Conservation (phyloP, 2,797 vertebrate genomes). For the Oophaga sylvatica region DNA sequence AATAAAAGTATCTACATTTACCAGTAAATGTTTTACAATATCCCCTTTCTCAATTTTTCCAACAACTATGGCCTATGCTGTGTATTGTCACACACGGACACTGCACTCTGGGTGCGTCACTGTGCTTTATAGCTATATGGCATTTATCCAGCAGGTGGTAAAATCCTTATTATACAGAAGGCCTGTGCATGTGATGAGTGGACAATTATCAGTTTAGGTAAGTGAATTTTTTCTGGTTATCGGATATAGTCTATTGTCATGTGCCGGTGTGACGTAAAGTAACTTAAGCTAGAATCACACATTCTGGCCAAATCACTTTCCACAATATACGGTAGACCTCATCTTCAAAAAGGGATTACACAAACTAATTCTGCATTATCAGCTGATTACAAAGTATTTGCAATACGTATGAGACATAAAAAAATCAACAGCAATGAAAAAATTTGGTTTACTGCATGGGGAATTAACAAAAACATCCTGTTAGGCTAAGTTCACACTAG, state of each 20-base stretch:
- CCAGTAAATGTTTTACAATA: background rate
- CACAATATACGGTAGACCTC: background rate
- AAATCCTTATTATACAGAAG: background rate
- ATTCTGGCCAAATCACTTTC: background rate
- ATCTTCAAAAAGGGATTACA: slow-evolving; percentile 23
- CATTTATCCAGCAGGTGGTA: background rate
- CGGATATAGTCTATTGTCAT: background rate
- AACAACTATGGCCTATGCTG: background rate
- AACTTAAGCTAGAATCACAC: slow-evolving; percentile 1
- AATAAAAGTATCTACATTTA: background rate
- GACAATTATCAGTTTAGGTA: slow-evolving; percentile 2
- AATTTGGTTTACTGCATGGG: background rate
- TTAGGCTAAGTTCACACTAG: too few relatives aligned
- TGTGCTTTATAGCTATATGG: background rate
- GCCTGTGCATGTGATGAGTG: background rate
- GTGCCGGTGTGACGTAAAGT: slow-evolving; percentile 19
- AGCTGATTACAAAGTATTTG: slow-evolving; percentile 27
- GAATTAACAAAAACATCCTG: background rate
- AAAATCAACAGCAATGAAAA: background rate
- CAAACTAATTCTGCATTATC: slow-evolving; percentile 33
- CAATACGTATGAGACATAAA: background rate
- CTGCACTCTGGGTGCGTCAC: background rate
- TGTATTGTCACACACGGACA: background rate
- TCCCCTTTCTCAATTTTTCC: too few relatives aligned
- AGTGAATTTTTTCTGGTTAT: background rate